Conservation (phyloP, 1,140 invertebrate species). For the Drosophila pseudoobscura region DNA sequence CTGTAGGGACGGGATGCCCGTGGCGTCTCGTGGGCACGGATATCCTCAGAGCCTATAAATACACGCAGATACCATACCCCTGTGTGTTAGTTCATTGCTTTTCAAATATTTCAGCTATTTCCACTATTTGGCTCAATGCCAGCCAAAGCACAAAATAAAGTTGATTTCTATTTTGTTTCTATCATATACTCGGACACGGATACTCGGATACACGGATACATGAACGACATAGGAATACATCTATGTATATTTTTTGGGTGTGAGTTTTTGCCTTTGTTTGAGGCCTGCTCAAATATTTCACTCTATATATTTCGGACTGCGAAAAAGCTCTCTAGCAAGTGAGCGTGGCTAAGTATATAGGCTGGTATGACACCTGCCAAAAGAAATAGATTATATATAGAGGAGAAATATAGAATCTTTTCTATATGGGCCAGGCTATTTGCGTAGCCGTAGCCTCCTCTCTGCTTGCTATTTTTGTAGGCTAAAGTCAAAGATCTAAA, state of each 20-base stretch:
- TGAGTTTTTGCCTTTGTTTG: conserved; percentile 61
- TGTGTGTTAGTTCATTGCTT: conserved; percentile 52
- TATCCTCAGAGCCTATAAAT: conserved; percentile 92
- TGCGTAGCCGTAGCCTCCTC: conserved; percentile 38
- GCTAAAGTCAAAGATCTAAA: not conserved
- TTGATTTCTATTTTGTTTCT: conserved; percentile 65
- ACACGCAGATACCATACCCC: conserved; percentile 16
- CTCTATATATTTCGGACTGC: conserved; percentile 43
- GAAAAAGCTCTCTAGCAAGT: conserved; percentile 47
- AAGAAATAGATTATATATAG: conserved; percentile 52
- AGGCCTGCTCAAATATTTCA: conserved; percentile 67
- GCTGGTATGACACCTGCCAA: conserved; percentile 74
- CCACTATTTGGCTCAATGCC: conserved; percentile 66
- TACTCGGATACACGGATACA: conserved; percentile 13
- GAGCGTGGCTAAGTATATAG: conserved; percentile 28
- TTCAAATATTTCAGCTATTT: conserved; percentile 66
- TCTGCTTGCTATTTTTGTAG: not conserved
- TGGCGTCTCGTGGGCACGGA: conserved; percentile 90
- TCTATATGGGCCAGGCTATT: conserved; percentile 50
- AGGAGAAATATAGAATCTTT: conserved; percentile 7
- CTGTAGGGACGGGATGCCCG: conserved; percentile 81
- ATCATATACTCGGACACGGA: conserved; percentile 27
- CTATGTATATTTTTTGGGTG: conserved; percentile 26
- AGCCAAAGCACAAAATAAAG: conserved; percentile 44
- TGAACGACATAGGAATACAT: not conserved